Percentiles rank a stretch among this genome's conserved stretches.
Conservation (phyloP, 2,888 invertebrate genomes). For the Piscicola geometra region DNA sequence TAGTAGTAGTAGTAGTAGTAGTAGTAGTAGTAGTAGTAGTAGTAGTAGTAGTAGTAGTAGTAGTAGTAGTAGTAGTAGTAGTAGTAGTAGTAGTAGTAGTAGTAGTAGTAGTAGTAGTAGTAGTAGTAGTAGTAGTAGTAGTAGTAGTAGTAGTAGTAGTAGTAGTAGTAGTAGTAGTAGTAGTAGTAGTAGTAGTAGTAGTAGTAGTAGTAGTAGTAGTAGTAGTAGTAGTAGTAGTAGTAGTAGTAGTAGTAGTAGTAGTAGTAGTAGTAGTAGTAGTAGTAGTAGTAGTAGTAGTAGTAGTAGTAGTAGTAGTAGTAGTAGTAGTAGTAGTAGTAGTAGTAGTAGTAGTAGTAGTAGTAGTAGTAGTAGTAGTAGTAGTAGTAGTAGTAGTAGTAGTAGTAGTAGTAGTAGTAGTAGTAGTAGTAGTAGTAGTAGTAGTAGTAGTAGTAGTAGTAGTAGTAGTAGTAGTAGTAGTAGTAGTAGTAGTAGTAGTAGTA, state of each 20-base stretch:
- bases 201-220: conserved; percentile 32
- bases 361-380: conserved; percentile 16
- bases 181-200: conserved; percentile 31
- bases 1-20: conserved; percentile 25
- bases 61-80: conserved; percentile 32
- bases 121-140: conserved; percentile 31
- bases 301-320: conserved; percentile 25
- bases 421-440: conserved; percentile 30
- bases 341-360: conserved; percentile 18
- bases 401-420: conserved; percentile 24
- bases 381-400: conserved; percentile 18
- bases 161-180: conserved; percentile 31
- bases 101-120: conserved; percentile 32
- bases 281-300: conserved; percentile 26
- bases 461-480: conserved; percentile 34
- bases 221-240: conserved; percentile 31
- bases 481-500: conserved; percentile 34
- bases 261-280: conserved; percentile 32
- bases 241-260: conserved; percentile 31
- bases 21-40: conserved; percentile 31
- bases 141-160: conserved; percentile 29
- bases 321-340: conserved; percentile 22
- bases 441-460: conserved; percentile 30
- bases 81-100: conserved; percentile 32
- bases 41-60: conserved; percentile 32